phyloP scores from a whole-genome alignment of 2,888 invertebrate species.

The Ashinkailepas kermadecensis region DNA sequence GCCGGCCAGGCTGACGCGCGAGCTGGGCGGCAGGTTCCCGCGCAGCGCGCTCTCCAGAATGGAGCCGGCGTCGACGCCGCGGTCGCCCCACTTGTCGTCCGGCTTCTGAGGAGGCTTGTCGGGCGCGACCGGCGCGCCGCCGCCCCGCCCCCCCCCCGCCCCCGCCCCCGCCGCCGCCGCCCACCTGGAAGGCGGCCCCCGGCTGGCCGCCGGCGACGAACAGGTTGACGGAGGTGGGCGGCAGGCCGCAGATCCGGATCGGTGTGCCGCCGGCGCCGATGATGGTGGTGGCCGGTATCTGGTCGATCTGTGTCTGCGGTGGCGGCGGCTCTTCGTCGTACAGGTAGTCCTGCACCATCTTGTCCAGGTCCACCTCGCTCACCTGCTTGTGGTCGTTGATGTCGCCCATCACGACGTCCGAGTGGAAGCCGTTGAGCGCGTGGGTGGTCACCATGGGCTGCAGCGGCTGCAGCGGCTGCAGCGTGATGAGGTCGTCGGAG shows the following conservation, averaged over 20 bases:
- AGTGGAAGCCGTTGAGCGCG: background rate
- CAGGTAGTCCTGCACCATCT: conserved; percentile 22
- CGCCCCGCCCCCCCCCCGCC: no score
- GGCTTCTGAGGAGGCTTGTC: conserved; percentile 30
- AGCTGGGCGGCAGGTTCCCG: conserved; percentile 31
- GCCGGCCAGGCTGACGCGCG: conserved; percentile 28
- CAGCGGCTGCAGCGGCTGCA: conserved; percentile 24
- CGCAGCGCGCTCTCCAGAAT: conserved; percentile 33
- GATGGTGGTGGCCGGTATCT: conserved; percentile 11
- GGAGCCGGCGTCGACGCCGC: conserved; percentile 28
- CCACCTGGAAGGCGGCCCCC: background rate
- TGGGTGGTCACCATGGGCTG: background rate
- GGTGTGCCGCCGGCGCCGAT: conserved; percentile 17
- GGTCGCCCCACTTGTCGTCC: conserved; percentile 33
- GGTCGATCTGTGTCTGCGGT: conserved; percentile 4
- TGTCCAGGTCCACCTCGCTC: conserved; percentile 20
- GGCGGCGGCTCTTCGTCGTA: conserved; percentile 3
- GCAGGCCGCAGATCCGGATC: conserved; percentile 8
- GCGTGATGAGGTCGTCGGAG: conserved; percentile 18
- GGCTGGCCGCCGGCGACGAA: background rate
- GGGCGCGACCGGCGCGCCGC: background rate
- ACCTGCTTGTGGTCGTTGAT: background rate
- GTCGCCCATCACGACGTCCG: conserved; percentile 18
- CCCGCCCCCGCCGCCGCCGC: no score
- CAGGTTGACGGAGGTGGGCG: background rate